Base-by-base conservation (phyloP, 2,888 invertebrate genomes). In the Nemotelus nigrinus region DNA sequence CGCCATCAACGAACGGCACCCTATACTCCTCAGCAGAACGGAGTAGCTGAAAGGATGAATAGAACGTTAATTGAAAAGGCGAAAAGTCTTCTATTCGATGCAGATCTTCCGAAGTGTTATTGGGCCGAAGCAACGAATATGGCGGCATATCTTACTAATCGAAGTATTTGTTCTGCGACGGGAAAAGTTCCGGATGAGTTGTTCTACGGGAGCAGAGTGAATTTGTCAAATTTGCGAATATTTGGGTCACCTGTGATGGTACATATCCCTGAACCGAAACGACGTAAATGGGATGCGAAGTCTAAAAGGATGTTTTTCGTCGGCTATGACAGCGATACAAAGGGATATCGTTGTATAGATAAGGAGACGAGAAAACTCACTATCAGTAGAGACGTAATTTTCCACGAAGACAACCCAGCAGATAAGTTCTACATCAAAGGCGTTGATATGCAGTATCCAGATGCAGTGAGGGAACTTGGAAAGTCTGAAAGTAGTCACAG, bases 1-100 rank as follows among this genome's bases (percentile, higher is more conserved):
- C 53, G 53, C 53, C 53, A n/a, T n/a, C n/a, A n/a, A n/a, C n/a
- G n/a, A 50, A 50, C 53, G 8, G 53, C 53, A 50, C 53, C 53
- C 6, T 50, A 50, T 50, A 50, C 53, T 50, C 53, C 53, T 6
- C 53, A 8, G n/a, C n/a, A n/a, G n/a, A n/a, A n/a, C n/a, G n/a
- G n/a, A n/a, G n/a, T n/a, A n/a, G n/a, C n/a, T n/a, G 53, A 50
- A 50, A 50, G 53, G 53, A 50, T 50, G 53, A 50, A 50, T 6
- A 50, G 53, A 50, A 50, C 53, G 8, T 8, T 50, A 6, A 8
- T 50, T 50, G 53, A 50, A 50, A 50, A 50, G 53, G 53, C 5
- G 53, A 50, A n/a, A n/a, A n/a, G n/a, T n/a, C n/a, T n/a, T n/a
- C n/a, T n/a, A n/a, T n/a, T n/a, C n/a, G n/a, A n/a, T n/a, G n/a